Conservation (phyloP, 2,888 invertebrate genomes). For the Sisyra terminalis region DNA sequence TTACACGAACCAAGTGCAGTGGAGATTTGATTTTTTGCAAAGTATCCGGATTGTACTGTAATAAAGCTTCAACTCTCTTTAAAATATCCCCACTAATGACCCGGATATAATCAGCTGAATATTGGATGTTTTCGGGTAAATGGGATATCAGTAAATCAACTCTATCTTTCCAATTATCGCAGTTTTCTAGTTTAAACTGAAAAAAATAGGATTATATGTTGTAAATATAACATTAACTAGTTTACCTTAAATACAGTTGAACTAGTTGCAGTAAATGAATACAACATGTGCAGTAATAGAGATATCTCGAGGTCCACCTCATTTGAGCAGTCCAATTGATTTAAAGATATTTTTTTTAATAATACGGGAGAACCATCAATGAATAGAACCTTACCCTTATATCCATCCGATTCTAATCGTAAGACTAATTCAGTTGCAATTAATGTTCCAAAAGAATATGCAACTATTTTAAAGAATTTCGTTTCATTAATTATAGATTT, state of each 20-base stretch:
- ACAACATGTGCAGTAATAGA: constrained; percentile 33
- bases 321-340: constrained; percentile 27
- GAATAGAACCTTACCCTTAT: constrained; percentile 46
- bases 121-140: constrained; percentile 19
- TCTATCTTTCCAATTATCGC: constrained; percentile 38
- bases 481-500: constrained; percentile 33
- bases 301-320: constrained; percentile 35
- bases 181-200: constrained; percentile 29
- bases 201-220: constrained; percentile 9
- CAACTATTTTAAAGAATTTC: constrained; percentile 53
- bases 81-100: too few species aligned
- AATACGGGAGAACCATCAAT: constrained; percentile 67
- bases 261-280: constrained; percentile 27
- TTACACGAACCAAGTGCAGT: too few species aligned
- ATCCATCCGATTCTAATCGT: constrained; percentile 49
- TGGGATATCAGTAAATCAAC: constrained; percentile 30
- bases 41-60: too few species aligned
- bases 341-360: constrained; percentile 32
- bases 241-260: constrained; percentile 24
- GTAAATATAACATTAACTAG: neutral
- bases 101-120: too few species aligned
- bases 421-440: constrained; percentile 62
- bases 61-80: too few species aligned
- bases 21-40: too few species aligned
- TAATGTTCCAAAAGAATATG: constrained; percentile 77